phyloP scores from a whole-genome alignment of 23 tunicate species.

The Halocynthia aurantium region DNA sequence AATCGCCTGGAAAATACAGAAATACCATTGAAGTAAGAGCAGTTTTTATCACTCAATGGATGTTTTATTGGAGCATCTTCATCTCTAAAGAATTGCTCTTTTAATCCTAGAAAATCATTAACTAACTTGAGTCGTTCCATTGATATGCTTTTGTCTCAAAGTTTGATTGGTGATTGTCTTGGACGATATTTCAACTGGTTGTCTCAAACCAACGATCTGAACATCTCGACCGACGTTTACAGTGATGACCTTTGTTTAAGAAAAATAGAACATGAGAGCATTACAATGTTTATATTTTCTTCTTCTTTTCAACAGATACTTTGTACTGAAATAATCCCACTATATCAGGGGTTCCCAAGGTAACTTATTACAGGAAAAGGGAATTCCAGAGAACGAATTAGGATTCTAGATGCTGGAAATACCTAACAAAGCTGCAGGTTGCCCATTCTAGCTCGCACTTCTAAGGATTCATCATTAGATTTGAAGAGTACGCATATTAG shows the following conservation, averaged over 20 bases:
- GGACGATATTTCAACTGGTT: neutral
- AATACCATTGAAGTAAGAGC: neutral
- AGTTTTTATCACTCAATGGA: neutral
- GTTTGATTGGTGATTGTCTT: neutral
- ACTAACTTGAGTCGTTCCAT: constrained; percentile 17
- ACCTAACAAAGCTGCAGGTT: no score
- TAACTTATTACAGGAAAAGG: no score
- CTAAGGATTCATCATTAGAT: no score
- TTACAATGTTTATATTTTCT: neutral
- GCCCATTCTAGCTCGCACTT: no score
- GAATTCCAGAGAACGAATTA: no score
- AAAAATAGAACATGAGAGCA: neutral
- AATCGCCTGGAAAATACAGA: neutral
- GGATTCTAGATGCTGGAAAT: no score
- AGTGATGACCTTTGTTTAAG: constrained; percentile 10
- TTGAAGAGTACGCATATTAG: no score
- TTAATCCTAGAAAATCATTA: neutral
- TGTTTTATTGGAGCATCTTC: neutral
- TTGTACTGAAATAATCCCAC: no score
- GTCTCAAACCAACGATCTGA: neutral
- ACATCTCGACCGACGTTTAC: constrained; percentile 8
- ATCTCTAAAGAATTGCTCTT: no score
- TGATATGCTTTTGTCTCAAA: neutral
- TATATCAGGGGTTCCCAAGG: no score
- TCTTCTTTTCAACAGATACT: no score